Percentiles rank a stretch among this genome's conserved stretches.
phyloP scores from a whole-genome alignment of 2,113 vertebrate species.

The Tylochromis polylepis region DNA sequence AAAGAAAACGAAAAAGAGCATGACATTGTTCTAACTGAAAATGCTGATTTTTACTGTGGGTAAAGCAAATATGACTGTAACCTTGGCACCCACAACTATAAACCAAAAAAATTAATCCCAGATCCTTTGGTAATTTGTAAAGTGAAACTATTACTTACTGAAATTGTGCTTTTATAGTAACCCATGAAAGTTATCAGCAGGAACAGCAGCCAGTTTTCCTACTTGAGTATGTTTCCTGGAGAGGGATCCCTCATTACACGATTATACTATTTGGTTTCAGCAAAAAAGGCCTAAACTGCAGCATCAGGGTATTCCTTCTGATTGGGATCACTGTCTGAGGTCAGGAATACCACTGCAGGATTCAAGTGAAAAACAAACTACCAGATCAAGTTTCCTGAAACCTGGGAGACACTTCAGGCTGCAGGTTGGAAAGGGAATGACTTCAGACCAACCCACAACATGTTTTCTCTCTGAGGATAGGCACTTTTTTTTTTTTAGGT shows the following conservation, averaged over 20 bases:
- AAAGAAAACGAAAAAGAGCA: conserved; percentile 13
- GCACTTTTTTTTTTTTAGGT: conserved; percentile 50
- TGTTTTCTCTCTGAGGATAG: conserved; percentile 24
- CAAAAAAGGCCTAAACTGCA: conserved; percentile 59
- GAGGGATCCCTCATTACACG: conserved; percentile 62
- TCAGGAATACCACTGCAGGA: conserved; percentile 59
- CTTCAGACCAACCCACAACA: conserved; percentile 29
- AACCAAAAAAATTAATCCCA: conserved; percentile 27
- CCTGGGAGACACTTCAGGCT: conserved; percentile 42
- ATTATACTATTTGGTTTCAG: conserved; percentile 72
- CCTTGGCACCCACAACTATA: conserved; percentile 3
- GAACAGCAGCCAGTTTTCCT: conserved; percentile 60
- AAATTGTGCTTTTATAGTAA: conserved; percentile 54
- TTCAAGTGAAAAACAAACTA: conserved; percentile 54
- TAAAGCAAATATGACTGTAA: conserved; percentile 32
- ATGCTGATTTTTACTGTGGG: conserved; percentile 33
- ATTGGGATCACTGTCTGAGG: conserved; percentile 66
- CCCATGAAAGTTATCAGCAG: conserved; percentile 50
- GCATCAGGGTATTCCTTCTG: conserved; percentile 68
- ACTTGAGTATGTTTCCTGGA: conserved; percentile 57
- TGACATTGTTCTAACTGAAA: conserved; percentile 40
- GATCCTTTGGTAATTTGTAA: conserved; percentile 46
- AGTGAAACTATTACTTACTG: conserved; percentile 59
- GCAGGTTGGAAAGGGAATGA: conserved; percentile 28
- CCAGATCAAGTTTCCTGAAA: conserved; percentile 52